Evolutionary conservation across 2,113 vertebrate species (phyloP).

Genomic region (Enhydra lutris): DNA sequence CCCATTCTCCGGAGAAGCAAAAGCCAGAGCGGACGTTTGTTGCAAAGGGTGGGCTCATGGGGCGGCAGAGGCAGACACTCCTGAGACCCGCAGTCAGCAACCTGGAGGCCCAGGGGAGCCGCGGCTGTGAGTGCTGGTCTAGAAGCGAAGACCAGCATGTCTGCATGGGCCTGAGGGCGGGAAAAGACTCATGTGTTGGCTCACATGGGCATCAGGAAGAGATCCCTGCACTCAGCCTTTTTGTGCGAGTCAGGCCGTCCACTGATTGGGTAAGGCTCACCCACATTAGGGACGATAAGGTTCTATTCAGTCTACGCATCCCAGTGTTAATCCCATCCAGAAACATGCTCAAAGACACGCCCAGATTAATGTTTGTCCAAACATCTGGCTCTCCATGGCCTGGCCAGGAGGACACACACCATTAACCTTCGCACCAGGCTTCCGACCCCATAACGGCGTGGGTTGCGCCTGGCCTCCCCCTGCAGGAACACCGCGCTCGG

Average conservation of each 20-base stretch:
- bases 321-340: background rate
- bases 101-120: accelerated
- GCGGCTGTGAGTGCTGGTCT: background rate
- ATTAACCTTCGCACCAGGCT: background rate
- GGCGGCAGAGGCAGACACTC: accelerated
- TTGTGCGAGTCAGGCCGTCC: background rate
- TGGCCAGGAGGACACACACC: background rate
- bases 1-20: background rate
- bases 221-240: background rate
- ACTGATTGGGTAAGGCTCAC: background rate
- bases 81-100: accelerated
- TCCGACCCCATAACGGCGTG: background rate
- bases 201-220: background rate
- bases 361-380: background rate
- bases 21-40: background rate
- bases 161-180: background rate
- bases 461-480: no score
- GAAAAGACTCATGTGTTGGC: accelerated
- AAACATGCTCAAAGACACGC: background rate
- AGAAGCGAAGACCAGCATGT: background rate
- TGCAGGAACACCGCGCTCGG: accelerated
- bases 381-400: background rate
- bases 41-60: background rate
- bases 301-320: background rate
- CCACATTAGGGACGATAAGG: background rate